Evolutionary conservation across 2,113 vertebrate genomes (phyloP).

Genomic region (Alosa alosa): DNA sequence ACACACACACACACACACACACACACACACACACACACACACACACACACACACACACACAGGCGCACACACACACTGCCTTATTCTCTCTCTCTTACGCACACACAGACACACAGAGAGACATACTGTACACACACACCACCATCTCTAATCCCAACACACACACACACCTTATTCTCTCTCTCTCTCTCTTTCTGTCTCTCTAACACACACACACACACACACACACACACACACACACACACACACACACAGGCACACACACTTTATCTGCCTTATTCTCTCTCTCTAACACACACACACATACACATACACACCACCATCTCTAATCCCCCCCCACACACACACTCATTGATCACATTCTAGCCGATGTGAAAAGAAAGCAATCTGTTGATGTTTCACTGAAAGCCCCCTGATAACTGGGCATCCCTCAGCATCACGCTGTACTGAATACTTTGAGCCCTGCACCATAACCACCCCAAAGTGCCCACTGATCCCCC

Average conservation of each 20-base stretch:
- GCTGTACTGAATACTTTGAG: too few relatives aligned
- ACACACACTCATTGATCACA: not conserved
- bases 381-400: too few relatives aligned
- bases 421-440: too few relatives aligned
- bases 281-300: not conserved
- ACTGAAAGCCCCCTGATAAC: too few relatives aligned
- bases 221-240: not conserved
- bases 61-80: not conserved
- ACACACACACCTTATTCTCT: not conserved
- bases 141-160: not conserved
- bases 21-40: not conserved
- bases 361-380: too few relatives aligned
- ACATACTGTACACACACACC: not conserved
- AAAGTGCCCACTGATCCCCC: too few relatives aligned
- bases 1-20: not conserved
- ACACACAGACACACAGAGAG: too few relatives aligned
- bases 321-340: not conserved
- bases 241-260: not conserved
- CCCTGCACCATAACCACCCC: too few relatives aligned
- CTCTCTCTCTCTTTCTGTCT: too few relatives aligned
- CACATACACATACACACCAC: not conserved
- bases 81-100: too few relatives aligned
- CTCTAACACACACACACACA: not conserved
- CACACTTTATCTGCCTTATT: not conserved
- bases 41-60: not conserved